These are phyloP conservation scores for Meriones unguiculatus DNA, from an alignment of 2,113 vertebrate genomes.

Conservation along the genomic window DNA sequence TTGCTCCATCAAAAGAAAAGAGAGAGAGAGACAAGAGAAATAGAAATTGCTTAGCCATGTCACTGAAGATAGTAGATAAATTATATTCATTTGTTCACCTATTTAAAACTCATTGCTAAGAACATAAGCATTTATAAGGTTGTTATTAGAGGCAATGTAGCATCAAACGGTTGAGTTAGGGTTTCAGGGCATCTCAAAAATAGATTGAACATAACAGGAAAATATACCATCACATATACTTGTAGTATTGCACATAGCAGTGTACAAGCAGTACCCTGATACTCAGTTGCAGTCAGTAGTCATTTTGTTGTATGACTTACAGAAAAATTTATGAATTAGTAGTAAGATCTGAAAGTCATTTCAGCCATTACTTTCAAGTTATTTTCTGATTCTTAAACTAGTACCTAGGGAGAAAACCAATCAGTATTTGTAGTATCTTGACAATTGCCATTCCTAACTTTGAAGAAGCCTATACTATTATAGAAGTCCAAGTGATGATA, in stretches of 20 bases:
- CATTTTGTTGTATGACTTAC: background rate
- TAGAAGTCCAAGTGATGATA: background rate
- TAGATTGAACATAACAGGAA: background rate
- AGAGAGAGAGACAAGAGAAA: background rate
- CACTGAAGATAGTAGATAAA: background rate
- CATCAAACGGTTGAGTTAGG: background rate
- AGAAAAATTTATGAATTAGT: background rate
- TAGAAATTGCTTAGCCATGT: background rate
- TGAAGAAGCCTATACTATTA: background rate
- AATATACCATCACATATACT: background rate
- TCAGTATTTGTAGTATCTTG: background rate
- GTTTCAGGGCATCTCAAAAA: background rate
- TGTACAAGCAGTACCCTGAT: background rate
- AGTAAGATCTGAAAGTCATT: background rate
- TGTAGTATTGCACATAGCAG: background rate
- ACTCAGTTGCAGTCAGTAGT: background rate
- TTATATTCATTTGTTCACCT: background rate
- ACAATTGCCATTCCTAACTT: background rate
- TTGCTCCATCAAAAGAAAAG: no score
- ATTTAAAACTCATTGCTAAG: background rate
- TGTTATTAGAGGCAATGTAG: background rate
- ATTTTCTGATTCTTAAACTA: slow-evolving; percentile 1
- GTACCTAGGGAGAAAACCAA: background rate
- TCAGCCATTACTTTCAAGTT: background rate
- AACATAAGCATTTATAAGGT: background rate